Evolutionary conservation across 1,140 invertebrate genomes (phyloP).

Genomic region (Eumeta japonica): DNA sequence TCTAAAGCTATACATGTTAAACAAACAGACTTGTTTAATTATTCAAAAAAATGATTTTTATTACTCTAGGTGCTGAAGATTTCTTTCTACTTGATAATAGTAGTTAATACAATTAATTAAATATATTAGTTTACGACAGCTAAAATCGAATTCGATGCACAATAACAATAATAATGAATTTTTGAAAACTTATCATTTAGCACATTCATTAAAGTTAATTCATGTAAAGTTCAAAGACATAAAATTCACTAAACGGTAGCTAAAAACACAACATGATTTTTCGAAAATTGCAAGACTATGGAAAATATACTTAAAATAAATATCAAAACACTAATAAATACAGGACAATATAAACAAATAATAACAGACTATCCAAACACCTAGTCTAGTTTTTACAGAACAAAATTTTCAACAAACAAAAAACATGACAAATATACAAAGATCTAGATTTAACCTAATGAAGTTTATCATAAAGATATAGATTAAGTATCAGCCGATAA

Average conservation of each 20-base stretch:
- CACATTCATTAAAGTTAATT: too few species aligned
- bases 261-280: too few species aligned
- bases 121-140: constrained; percentile 47
- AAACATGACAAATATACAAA: too few species aligned
- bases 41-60: constrained; percentile 53
- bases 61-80: constrained; percentile 47
- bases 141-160: constrained; percentile 12
- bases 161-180: background rate
- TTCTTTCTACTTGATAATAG: constrained; percentile 37
- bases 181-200: too few species aligned
- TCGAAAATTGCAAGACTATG: background rate
- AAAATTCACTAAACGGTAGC: too few species aligned
- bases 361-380: background rate
- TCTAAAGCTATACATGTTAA: constrained; percentile 57
- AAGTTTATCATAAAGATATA: background rate
- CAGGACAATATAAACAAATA: background rate
- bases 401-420: constrained; percentile 1
- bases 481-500: constrained; percentile 11
- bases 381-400: too few species aligned
- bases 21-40: constrained; percentile 54
- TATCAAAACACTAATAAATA: too few species aligned
- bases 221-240: too few species aligned
- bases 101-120: constrained; percentile 51
- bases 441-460: background rate
- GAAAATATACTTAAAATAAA: too few species aligned